Evolutionary conservation across 2,888 invertebrate genomes (phyloP).

Genomic region (Drosophila dives): DNA sequence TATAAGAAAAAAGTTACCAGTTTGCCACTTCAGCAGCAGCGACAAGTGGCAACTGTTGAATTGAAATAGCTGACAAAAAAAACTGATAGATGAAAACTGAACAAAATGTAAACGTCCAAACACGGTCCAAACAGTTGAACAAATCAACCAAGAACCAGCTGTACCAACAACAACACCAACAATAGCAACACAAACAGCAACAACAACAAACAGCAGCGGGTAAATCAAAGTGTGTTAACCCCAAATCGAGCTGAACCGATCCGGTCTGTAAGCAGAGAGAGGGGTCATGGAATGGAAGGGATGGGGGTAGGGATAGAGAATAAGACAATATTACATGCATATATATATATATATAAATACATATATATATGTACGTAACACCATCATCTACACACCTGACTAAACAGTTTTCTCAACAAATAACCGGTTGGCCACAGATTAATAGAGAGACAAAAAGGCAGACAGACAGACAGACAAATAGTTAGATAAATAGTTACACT

Average conservation of each 20-base stretch:
- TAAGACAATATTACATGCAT: slow-evolving; percentile 2
- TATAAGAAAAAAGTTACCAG: background rate
- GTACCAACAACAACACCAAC: slow-evolving; percentile 48
- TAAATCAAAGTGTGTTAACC: slow-evolving; percentile 74
- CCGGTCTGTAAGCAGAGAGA: slow-evolving; percentile 35
- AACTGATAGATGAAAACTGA: slow-evolving; percentile 33
- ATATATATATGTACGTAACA: background rate
- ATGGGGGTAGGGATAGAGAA: background rate
- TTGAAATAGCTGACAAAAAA: slow-evolving; percentile 17
- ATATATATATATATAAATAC: background rate
- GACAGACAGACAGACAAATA: background rate
- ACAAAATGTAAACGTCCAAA: slow-evolving; percentile 46
- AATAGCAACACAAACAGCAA: slow-evolving; percentile 11
- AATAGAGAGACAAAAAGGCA: background rate
- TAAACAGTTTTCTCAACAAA: slow-evolving; percentile 40
- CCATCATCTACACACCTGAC: slow-evolving; percentile 23
- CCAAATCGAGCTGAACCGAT: slow-evolving; percentile 50
- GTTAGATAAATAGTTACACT: background rate
- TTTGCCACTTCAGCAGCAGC: slow-evolving; percentile 27
- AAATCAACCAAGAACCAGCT: slow-evolving; percentile 62
- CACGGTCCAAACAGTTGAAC: slow-evolving; percentile 43
- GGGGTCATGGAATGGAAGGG: background rate
- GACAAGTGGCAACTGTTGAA: slow-evolving; percentile 58
- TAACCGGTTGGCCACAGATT: slow-evolving; percentile 11
- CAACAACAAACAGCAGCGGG: slow-evolving; percentile 14